These are phyloP conservation scores for Leptinotarsa juncta DNA, from an alignment of 2,888 invertebrate species.

Conservation along the genomic window DNA sequence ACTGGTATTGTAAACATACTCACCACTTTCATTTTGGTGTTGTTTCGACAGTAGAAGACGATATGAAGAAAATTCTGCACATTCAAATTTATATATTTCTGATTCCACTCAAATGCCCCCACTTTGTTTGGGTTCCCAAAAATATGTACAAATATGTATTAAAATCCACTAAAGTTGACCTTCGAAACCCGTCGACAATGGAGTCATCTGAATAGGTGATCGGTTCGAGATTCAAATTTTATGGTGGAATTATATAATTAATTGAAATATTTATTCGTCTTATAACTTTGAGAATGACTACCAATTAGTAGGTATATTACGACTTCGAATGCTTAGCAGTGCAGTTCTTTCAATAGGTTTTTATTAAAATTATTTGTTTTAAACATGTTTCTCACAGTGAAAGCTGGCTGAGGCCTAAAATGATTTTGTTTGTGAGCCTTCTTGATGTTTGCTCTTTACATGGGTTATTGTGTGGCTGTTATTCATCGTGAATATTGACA, in stretches of 20 bases:
- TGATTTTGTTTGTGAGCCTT: too few species aligned
- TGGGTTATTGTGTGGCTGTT: too few species aligned
- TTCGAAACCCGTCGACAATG: background rate
- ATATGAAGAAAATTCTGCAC: background rate
- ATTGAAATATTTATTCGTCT: background rate
- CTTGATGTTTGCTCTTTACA: too few species aligned
- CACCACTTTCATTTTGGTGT: constrained; percentile 6
- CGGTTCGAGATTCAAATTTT: background rate
- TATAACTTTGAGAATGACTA: background rate
- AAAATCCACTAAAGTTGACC: background rate
- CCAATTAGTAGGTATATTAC: background rate
- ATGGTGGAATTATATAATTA: background rate
- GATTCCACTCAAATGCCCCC: background rate
- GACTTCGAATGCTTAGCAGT: background rate
- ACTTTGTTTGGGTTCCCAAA: background rate
- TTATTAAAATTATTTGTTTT: too few species aligned
- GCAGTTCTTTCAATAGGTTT: too few species aligned
- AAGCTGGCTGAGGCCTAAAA: too few species aligned
- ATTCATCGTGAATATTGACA: too few species aligned
- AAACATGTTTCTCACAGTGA: too few species aligned
- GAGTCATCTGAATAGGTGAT: background rate
- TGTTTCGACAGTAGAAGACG: background rate
- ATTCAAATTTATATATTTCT: constrained; percentile 1
- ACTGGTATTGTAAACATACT: background rate
- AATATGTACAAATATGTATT: background rate